phyloP scores from a whole-genome alignment of 2,888 invertebrate genomes.

The Eutolmus rufibarbis region DNA sequence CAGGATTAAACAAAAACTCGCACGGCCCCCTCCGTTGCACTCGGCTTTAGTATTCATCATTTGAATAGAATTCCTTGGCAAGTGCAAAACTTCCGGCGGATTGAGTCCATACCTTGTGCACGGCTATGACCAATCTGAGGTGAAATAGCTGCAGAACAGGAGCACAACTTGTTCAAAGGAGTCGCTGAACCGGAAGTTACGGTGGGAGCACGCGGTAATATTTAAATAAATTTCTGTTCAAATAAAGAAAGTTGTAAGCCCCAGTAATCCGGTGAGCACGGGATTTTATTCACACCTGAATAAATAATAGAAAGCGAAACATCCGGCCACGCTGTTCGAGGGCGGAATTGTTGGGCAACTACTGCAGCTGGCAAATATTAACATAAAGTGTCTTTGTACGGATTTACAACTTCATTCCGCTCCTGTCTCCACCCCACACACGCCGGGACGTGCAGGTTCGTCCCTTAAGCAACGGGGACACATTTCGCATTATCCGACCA shows the following conservation, averaged over 20 bases:
- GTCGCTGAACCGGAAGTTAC: slow-evolving; percentile 19
- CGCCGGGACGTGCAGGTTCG: neutral
- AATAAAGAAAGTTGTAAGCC: slow-evolving; percentile 13
- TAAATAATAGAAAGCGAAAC: slow-evolving; percentile 9
- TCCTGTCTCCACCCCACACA: neutral
- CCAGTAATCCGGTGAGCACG: neutral
- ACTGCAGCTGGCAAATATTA: neutral
- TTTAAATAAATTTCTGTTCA: slow-evolving; percentile 12
- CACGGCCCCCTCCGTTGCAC: neutral
- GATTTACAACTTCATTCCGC: neutral
- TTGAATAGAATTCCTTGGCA: neutral
- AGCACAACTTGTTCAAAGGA: neutral
- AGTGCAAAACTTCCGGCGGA: neutral
- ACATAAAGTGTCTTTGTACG: neutral
- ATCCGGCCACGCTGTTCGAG: neutral
- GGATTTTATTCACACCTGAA: slow-evolving; percentile 17
- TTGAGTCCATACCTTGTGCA: neutral
- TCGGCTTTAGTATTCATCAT: neutral
- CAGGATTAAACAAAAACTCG: neutral
- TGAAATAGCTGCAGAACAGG: neutral
- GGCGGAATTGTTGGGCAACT: neutral
- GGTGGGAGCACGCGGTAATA: neutral
- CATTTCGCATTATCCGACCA: neutral
- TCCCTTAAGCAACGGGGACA: neutral
- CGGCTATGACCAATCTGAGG: neutral